Conservation (phyloP, 2,888 invertebrate genomes). For the Heliconius cydno region DNA sequence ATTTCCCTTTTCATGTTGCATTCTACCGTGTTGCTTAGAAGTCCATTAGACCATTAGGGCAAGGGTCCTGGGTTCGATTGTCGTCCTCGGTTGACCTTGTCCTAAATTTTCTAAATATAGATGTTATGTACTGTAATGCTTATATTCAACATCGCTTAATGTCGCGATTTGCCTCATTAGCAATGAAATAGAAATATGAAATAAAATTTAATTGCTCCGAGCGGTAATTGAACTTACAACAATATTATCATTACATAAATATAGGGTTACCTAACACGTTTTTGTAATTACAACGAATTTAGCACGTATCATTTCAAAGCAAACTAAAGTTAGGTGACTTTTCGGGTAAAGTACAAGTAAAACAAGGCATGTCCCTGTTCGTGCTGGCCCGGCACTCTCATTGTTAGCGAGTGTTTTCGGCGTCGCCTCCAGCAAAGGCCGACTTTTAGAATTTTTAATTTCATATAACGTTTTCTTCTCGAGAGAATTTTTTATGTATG, state of each 20-base stretch:
- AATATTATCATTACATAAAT: too few species aligned
- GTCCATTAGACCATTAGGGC: neutral
- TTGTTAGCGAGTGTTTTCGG: slow-evolving; percentile 14
- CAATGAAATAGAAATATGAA: too few species aligned
- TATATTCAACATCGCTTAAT: too few species aligned
- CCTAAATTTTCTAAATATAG: neutral
- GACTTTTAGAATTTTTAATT: neutral
- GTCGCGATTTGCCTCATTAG: too few species aligned
- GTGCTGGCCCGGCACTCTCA: neutral
- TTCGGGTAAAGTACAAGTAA: neutral
- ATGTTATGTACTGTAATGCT: too few species aligned
- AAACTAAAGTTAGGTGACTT: neutral
- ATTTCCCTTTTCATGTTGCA: slow-evolving; percentile 35
- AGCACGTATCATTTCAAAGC: neutral
- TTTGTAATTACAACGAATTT: neutral
- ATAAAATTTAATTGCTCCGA: too few species aligned
- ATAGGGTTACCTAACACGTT: too few species aligned
- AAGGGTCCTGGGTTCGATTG: neutral
- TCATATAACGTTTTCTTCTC: neutral
- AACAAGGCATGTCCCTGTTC: neutral
- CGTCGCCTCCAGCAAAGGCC: slow-evolving; percentile 1
- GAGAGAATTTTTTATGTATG: neutral
- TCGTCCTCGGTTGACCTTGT: neutral
- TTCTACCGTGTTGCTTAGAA: slow-evolving; percentile 1
- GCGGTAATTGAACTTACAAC: too few species aligned